A percentile compares a stretch with the other conserved stretches of the same genome.
Conservation (phyloP, 2,797 vertebrate species). For the Alcedo atthis region DNA sequence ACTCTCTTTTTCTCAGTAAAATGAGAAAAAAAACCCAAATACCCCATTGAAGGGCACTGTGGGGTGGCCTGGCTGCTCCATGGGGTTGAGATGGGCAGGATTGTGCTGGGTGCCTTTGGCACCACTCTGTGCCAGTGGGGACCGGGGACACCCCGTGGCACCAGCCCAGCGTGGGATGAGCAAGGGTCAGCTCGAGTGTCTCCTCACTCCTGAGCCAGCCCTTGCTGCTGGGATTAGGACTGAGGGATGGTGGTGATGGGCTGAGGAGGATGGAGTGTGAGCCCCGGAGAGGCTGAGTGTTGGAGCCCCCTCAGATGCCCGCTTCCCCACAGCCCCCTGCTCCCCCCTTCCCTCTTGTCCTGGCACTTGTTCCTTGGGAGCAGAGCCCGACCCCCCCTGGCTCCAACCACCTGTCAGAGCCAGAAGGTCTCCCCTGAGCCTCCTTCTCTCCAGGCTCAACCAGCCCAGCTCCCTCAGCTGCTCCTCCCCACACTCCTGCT, state of each 20-base stretch:
- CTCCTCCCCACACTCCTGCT: too few species aligned
- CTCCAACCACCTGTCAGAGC: too few species aligned
- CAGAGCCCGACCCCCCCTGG: too few species aligned
- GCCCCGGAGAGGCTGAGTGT: too few species aligned
- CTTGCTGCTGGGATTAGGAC: not conserved
- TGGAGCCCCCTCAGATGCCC: not conserved
- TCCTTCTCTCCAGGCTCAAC: too few species aligned
- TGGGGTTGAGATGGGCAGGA: not conserved
- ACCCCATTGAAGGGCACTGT: not conserved
- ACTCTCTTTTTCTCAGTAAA: not conserved
- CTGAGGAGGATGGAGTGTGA: not conserved
- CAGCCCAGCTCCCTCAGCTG: too few species aligned
- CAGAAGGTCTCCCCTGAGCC: too few species aligned
- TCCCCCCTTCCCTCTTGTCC: too few species aligned
- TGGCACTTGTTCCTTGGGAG: too few species aligned
- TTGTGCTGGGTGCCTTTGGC: fast-evolving
- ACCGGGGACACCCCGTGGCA: fast-evolving
- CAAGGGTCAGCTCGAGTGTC: not conserved
- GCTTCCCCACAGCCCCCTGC: fast-evolving
- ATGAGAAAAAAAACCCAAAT: not conserved
- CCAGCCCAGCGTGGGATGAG: not conserved
- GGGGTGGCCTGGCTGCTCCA: not conserved
- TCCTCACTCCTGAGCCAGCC: not conserved
- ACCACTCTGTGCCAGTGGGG: fast-evolving
- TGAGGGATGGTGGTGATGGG: fast-evolving